phyloP scores from a whole-genome alignment of 2,888 invertebrate genomes.

The Hesperia comma region DNA sequence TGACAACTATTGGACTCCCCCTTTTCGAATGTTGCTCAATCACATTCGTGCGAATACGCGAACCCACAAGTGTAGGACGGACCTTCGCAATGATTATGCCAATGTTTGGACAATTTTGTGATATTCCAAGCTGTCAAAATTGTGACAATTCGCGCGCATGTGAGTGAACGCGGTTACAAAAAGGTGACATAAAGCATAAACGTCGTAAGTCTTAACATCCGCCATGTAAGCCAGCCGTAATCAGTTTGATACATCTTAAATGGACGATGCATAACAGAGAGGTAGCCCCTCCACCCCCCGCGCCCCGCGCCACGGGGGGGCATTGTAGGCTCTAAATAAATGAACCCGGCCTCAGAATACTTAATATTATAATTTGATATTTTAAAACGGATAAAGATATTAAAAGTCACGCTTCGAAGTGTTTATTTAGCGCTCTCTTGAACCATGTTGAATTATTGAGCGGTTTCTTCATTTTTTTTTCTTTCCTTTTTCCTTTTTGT shows the following conservation, averaged over 20 bases:
- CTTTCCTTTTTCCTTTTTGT: conserved; percentile 19
- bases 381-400: conserved; percentile 82
- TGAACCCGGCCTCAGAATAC: conserved; percentile 71
- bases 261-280: conserved; percentile 43
- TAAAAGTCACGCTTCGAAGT: conserved; percentile 79
- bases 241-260: conserved; percentile 47
- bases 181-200: no score
- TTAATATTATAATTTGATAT: conserved; percentile 84
- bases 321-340: conserved; percentile 75
- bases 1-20: no score
- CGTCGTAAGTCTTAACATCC: no score
- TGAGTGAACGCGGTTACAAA: no score
- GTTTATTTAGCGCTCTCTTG: conserved; percentile 76
- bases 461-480: conserved; percentile 50
- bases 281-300: conserved; percentile 46
- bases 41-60: no score
- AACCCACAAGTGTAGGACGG: no score
- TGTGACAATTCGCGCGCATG: no score
- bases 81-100: no score
- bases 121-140: no score
- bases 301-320: conserved; percentile 61
- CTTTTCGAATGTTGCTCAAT: no score
- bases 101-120: no score
- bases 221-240: conserved; percentile 45
- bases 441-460: conserved; percentile 69